Conservation (phyloP, 2,888 invertebrate genomes). For the Rosalia funebris region DNA sequence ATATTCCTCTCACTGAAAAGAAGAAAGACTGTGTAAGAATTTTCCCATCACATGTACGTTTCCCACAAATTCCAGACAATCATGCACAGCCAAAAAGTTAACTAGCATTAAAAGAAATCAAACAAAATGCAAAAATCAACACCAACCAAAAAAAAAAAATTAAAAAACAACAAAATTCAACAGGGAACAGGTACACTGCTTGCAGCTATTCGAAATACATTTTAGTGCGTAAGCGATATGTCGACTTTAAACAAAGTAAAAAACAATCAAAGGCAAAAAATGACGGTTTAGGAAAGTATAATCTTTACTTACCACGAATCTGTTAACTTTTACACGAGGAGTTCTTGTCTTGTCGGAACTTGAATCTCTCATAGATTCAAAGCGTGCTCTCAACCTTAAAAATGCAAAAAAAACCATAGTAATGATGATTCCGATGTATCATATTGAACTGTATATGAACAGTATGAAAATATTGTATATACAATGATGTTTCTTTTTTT, state of each 20-base stretch:
- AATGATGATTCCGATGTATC: too few species aligned
- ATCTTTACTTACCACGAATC: constrained; percentile 90
- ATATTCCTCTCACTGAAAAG: constrained; percentile 46
- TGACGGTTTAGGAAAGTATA: constrained; percentile 7
- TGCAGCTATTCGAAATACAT: constrained; percentile 3
- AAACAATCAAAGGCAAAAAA: constrained; percentile 18
- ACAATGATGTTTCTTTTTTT: too few species aligned
- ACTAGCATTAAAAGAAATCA: constrained; percentile 39
- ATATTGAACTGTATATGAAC: too few species aligned
- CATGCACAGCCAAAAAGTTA: constrained; percentile 38
- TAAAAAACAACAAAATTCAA: constrained; percentile 6
- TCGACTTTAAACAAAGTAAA: constrained; percentile 13
- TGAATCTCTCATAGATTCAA: constrained; percentile 82
- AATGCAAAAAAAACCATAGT: constrained; percentile 23
- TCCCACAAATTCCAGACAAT: constrained; percentile 27
- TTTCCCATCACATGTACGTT: constrained; percentile 3
- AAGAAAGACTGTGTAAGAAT: constrained; percentile 35
- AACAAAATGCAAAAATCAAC: constrained; percentile 44
- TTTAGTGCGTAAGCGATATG: constrained; percentile 36
- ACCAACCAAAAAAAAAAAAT: constrained; percentile 25
- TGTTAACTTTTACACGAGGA: constrained; percentile 79
- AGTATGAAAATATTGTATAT: too few species aligned
- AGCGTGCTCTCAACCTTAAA: constrained; percentile 82
- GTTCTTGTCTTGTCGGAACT: constrained; percentile 66
- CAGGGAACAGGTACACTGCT: constrained; percentile 14